phyloP scores from a whole-genome alignment of 2,888 invertebrate species.

The Torymus auratus region DNA sequence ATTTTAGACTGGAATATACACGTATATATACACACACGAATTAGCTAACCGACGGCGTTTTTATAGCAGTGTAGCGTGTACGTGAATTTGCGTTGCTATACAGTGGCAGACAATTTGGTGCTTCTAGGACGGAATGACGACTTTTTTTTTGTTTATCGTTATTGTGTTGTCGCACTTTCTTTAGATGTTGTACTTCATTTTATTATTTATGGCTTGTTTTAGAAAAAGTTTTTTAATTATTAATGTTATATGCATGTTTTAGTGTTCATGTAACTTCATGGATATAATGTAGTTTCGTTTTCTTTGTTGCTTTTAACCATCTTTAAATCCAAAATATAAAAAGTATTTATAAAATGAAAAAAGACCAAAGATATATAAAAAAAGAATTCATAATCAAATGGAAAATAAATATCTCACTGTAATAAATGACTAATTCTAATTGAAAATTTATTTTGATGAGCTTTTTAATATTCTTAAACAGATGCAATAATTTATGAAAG shows the following conservation, averaged over 20 bases:
- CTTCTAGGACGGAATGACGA: constrained; percentile 41
- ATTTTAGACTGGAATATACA: constrained; percentile 8
- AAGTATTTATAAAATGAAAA: constrained; percentile 23
- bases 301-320: neutral
- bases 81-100: constrained; percentile 33
- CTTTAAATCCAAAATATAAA: constrained; percentile 13
- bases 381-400: constrained; percentile 12
- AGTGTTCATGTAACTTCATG: constrained; percentile 4
- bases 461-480: neutral
- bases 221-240: constrained; percentile 5
- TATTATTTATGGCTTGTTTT: neutral
- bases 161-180: neutral
- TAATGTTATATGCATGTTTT: constrained; percentile 26
- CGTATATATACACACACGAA: neutral
- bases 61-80: constrained; percentile 32
- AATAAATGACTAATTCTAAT: neutral
- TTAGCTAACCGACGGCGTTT: constrained; percentile 45
- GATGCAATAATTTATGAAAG: neutral
- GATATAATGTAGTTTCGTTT: constrained; percentile 6
- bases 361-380: constrained; percentile 29
- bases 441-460: neutral
- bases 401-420: constrained; percentile 7
- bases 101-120: constrained; percentile 32
- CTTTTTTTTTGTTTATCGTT: constrained; percentile 12
- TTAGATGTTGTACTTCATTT: too few relatives aligned